A percentile compares a stretch with the other conserved stretches of the same genome.
phyloP scores from a whole-genome alignment of 2,797 vertebrate genomes.

The Oryzias sinensis region DNA sequence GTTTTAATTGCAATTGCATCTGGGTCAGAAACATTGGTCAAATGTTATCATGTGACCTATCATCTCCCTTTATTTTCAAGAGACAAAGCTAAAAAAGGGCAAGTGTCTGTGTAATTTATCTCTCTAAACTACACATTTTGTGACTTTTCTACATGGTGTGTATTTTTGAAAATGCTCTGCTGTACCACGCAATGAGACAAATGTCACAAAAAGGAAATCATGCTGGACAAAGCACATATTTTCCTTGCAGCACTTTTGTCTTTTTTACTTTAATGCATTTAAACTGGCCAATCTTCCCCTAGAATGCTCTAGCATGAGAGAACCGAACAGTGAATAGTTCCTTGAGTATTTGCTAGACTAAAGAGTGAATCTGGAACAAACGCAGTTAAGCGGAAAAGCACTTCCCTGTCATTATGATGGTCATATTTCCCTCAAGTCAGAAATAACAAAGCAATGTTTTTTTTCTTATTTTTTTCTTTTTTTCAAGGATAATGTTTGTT shows the following conservation, averaged over 20 bases:
- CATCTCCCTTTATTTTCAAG: conserved; percentile 58
- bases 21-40: conserved; percentile 47
- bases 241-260: conserved; percentile 46
- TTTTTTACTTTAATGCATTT: conserved; percentile 46
- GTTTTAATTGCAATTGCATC: conserved; percentile 14
- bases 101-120: conserved; percentile 58
- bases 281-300: conserved; percentile 49
- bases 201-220: conserved; percentile 29
- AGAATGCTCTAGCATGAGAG: conserved; percentile 36
- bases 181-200: conserved; percentile 28
- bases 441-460: conserved; percentile 14
- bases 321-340: conserved; percentile 43
- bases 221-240: conserved; percentile 45
- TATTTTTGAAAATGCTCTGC: conserved; percentile 39
- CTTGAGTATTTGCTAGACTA: conserved; percentile 36
- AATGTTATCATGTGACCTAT: conserved; percentile 74
- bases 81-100: conserved; percentile 46
- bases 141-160: conserved; percentile 43
- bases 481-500: not conserved
- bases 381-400: conserved; percentile 43
- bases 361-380: conserved; percentile 30
- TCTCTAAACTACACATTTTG: conserved; percentile 19
- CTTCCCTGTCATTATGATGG: conserved; percentile 66
- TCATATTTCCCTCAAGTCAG: conserved; percentile 75
- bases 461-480: not conserved